These are phyloP conservation scores for Dendrocopos noguchii DNA, from an alignment of 2,113 vertebrate species.

Conservation along the genomic window DNA sequence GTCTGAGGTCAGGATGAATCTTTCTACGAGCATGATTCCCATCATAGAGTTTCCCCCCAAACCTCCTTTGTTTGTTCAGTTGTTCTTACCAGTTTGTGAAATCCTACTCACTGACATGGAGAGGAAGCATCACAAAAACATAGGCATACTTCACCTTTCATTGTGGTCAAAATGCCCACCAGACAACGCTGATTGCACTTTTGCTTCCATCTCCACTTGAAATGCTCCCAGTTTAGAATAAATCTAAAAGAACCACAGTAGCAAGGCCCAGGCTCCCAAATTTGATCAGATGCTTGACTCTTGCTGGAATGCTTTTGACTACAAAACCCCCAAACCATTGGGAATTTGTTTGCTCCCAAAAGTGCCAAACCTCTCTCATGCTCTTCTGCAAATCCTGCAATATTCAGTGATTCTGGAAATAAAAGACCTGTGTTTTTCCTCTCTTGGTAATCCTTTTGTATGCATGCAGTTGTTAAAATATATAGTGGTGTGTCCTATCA, in stretches of 20 bases:
- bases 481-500: background rate
- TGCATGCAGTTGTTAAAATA: background rate
- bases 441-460: background rate
- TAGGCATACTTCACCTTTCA: background rate
- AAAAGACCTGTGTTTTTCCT: background rate
- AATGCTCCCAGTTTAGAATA: background rate
- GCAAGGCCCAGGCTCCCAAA: background rate
- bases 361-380: background rate
- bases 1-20: background rate
- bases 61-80: background rate
- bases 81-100: background rate
- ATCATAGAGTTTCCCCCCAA: background rate
- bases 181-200: background rate
- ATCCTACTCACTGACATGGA: fast-evolving
- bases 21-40: background rate
- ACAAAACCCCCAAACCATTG: background rate
- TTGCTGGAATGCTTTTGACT: background rate
- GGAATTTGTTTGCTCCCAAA: background rate
- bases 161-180: background rate
- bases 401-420: background rate
- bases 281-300: fast-evolving
- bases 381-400: background rate
- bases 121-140: background rate
- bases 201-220: background rate
- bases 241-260: background rate